Evolutionary conservation across 2,797 vertebrate species (phyloP).

Genomic region (Tinamus major): DNA sequence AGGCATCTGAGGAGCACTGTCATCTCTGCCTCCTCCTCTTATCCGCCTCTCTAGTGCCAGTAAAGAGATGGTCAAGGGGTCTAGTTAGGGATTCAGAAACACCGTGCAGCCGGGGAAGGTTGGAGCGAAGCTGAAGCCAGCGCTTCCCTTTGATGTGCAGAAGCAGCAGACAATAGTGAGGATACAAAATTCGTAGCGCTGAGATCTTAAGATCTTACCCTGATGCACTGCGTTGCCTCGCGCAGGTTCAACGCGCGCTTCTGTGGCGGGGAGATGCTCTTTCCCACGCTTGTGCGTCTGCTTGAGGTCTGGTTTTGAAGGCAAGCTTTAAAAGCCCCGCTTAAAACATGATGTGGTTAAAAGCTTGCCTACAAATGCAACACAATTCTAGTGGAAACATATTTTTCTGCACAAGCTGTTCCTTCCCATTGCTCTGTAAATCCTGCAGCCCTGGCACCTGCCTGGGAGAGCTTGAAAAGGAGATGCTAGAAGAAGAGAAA

Average conservation of each 20-base stretch:
- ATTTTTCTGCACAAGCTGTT: not conserved
- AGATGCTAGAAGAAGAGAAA: not conserved
- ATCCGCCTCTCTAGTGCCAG: not conserved
- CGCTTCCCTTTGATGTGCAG: constrained; percentile 46
- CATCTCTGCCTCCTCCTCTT: not conserved
- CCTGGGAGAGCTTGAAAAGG: not conserved
- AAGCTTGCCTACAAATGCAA: not conserved
- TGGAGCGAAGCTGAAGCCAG: constrained; percentile 8
- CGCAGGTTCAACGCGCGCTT: not conserved
- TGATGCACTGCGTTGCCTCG: constrained; percentile 42
- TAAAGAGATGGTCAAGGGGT: constrained; percentile 6
- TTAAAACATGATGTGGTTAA: constrained; percentile 22
- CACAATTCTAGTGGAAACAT: not conserved
- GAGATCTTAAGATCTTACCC: not conserved
- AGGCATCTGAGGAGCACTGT: constrained; percentile 10
- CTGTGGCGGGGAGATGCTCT: not conserved
- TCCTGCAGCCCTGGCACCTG: not conserved
- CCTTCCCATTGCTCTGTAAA: accelerated
- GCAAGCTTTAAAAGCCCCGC: not conserved
- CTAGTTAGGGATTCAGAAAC: constrained; percentile 35
- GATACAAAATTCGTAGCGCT: constrained; percentile 17
- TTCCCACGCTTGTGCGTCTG: accelerated
- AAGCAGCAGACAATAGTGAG: not conserved
- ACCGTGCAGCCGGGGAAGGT: not conserved
- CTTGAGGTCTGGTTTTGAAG: constrained; percentile 27